phyloP scores from a whole-genome alignment of 2,797 vertebrate species.

The Acanthurus tractus region DNA sequence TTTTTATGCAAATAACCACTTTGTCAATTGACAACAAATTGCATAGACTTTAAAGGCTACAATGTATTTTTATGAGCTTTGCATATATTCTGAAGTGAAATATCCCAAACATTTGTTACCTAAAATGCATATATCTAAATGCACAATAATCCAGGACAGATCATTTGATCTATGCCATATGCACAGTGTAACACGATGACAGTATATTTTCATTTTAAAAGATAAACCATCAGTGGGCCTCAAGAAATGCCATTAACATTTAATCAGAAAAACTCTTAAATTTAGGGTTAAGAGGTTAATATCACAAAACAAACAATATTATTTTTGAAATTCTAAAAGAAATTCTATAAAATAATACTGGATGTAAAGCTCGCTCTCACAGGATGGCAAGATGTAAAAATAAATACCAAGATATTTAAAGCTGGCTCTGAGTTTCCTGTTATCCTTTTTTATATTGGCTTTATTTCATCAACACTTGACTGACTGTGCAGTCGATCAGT shows the following conservation, averaged over 20 bases:
- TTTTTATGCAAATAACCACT: neutral
- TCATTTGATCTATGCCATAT: neutral
- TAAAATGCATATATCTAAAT: neutral
- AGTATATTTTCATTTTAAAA: neutral
- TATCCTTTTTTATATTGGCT: neutral
- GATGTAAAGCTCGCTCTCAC: neutral
- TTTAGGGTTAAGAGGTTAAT: too few relatives aligned
- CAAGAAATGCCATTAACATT: neutral
- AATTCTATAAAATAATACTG: neutral
- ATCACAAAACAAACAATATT: neutral
- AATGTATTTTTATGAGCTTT: neutral
- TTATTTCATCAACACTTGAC: neutral
- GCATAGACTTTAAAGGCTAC: neutral
- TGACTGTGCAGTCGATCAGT: neutral
- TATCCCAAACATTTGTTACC: neutral
- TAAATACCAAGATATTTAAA: neutral
- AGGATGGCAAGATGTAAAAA: neutral
- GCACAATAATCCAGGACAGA: neutral
- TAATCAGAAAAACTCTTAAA: neutral
- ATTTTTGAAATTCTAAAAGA: neutral
- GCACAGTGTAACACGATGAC: too few relatives aligned
- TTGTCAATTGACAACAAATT: constrained; percentile 3
- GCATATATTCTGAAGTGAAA: neutral
- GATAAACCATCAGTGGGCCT: neutral
- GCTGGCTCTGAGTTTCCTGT: neutral